phyloP scores from a whole-genome alignment of 1,140 invertebrate genomes.

The Anoplolepis gracilipes region DNA sequence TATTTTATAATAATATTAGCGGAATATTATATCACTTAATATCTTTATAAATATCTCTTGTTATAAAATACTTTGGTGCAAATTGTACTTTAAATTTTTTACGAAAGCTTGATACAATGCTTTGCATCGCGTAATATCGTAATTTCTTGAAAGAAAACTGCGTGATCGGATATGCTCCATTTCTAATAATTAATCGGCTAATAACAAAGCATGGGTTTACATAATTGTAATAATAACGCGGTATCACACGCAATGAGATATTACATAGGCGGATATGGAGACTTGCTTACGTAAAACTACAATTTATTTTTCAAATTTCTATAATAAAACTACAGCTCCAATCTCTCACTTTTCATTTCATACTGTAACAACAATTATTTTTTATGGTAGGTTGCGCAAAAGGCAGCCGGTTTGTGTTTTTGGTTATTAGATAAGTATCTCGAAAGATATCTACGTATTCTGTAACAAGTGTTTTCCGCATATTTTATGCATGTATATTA shows the following conservation, averaged over 20 bases:
- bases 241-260: neutral
- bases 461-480: neutral
- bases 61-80: neutral
- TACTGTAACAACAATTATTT: conserved; percentile 11
- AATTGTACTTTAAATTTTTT: neutral
- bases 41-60: neutral
- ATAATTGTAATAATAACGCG: neutral
- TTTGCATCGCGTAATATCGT: neutral
- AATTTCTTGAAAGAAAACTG: neutral
- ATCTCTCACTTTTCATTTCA: neutral
- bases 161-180: neutral
- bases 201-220: neutral
- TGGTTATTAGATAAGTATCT: conserved; percentile 17
- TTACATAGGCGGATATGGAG: neutral
- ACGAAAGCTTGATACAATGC: neutral
- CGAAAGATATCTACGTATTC: too few species aligned
- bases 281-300: conserved; percentile 9
- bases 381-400: neutral
- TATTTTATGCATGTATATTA: neutral
- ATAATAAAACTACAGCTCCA: conserved; percentile 2
- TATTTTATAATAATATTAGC: conserved; percentile 1
- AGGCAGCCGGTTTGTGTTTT: neutral
- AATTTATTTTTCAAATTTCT: neutral
- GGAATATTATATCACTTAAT: neutral
- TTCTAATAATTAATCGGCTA: conserved; percentile 32